These are phyloP conservation scores for Perdita meconis DNA, from an alignment of 2,888 invertebrate genomes.

Conservation along the genomic window DNA sequence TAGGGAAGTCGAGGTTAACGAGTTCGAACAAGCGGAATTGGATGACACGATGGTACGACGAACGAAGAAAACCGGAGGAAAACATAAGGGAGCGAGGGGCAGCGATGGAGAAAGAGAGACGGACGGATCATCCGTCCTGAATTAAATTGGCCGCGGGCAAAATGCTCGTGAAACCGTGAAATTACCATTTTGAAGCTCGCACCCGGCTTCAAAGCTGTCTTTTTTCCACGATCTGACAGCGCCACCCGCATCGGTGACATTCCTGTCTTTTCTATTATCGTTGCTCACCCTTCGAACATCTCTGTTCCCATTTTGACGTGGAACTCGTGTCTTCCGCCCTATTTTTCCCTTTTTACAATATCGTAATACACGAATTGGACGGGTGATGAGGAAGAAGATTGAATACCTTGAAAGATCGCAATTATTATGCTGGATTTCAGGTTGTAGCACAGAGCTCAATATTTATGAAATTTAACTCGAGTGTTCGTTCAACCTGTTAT, in stretches of 20 bases:
- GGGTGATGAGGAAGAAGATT: too few relatives aligned
- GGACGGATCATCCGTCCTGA: conserved; percentile 72
- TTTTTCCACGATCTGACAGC: conserved; percentile 57
- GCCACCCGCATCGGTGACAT: conserved; percentile 53
- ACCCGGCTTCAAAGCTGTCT: conserved; percentile 66
- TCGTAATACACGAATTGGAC: neutral
- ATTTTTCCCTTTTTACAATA: neutral
- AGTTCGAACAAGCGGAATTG: conserved; percentile 64
- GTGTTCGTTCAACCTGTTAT: too few relatives aligned
- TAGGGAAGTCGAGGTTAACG: conserved; percentile 55
- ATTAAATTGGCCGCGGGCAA: conserved; percentile 73
- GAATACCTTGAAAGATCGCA: too few relatives aligned
- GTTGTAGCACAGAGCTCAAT: too few relatives aligned
- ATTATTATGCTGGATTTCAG: too few relatives aligned
- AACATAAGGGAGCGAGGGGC: conserved; percentile 17
- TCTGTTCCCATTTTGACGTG: conserved; percentile 17
- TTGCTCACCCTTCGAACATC: conserved; percentile 42
- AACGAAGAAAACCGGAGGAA: conserved; percentile 37
- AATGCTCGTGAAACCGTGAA: conserved; percentile 70
- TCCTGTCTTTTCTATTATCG: conserved; percentile 49
- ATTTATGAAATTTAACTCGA: too few relatives aligned
- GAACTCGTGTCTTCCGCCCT: neutral
- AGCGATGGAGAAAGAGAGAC: conserved; percentile 9
- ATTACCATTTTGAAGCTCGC: conserved; percentile 72
- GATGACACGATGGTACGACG: conserved; percentile 51